Evolutionary conservation across 2,797 vertebrate species (phyloP).

Genomic region (Clarias platycephalus): DNA sequence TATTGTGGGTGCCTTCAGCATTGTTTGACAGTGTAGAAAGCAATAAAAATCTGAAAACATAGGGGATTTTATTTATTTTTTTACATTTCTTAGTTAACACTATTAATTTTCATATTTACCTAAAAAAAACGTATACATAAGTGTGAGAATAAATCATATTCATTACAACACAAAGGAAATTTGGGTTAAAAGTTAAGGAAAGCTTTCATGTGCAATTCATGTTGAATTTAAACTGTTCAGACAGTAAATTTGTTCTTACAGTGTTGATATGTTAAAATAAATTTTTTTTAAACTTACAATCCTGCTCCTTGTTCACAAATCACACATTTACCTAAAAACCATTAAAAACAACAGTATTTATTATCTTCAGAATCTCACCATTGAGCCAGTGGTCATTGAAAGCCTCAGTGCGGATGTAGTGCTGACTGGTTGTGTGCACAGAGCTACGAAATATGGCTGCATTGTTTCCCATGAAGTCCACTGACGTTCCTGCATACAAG

Average conservation of each 20-base stretch:
- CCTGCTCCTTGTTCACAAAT: not conserved
- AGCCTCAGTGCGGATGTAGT: constrained; percentile 83
- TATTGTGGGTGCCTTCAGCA: no score
- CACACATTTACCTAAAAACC: not conserved
- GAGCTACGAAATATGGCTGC: constrained; percentile 80
- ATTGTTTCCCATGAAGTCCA: constrained; percentile 86
- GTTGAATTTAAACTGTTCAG: not conserved
- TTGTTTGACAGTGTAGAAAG: no score
- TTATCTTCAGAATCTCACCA: constrained; percentile 64
- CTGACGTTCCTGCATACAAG: constrained; percentile 82
- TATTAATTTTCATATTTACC: not conserved
- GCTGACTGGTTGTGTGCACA: constrained; percentile 68
- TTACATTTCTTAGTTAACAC: not conserved
- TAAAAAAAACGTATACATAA: not conserved
- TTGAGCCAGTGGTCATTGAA: constrained; percentile 86
- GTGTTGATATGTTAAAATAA: not conserved
- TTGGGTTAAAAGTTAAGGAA: not conserved
- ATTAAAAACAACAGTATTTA: not conserved
- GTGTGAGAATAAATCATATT: not conserved
- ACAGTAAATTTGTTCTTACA: no score
- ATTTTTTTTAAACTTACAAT: not conserved
- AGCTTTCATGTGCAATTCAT: not conserved
- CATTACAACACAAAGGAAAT: not conserved
- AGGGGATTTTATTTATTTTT: no score
- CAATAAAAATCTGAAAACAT: no score